phyloP scores from a whole-genome alignment of 2,797 vertebrate genomes.

The Aphelocoma californica region DNA sequence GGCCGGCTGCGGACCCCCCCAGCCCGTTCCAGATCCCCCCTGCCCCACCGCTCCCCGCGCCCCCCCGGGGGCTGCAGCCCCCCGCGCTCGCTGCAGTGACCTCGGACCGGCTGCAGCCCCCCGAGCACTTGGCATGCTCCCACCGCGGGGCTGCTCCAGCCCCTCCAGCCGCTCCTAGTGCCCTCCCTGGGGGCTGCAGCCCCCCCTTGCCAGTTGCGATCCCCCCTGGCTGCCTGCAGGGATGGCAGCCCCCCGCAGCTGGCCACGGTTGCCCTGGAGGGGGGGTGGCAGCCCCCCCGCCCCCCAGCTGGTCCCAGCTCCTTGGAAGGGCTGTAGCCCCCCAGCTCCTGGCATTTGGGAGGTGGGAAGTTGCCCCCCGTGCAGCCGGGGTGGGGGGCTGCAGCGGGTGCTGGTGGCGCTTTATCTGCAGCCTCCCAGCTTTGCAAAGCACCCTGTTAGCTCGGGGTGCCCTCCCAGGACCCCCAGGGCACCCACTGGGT shows the following conservation, averaged over 20 bases:
- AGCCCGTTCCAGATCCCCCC: not conserved
- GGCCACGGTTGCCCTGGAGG: not conserved
- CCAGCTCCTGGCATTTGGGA: not conserved
- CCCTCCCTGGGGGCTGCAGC: not conserved
- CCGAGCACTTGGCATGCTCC: not conserved
- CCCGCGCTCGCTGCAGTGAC: not conserved
- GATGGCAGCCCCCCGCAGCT: not conserved
- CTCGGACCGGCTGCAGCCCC: not conserved
- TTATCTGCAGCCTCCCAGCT: not conserved
- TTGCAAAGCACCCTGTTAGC: accelerated
- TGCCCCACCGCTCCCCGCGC: accelerated
- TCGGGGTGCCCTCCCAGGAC: not conserved
- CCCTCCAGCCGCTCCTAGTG: not conserved
- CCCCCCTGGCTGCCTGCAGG: not conserved
- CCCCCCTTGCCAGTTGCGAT: accelerated
- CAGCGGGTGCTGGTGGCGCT: not conserved
- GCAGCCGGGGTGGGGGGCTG: not conserved
- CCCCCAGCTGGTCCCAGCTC: not conserved
- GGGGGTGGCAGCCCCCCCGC: not conserved
- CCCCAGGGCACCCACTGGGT: not conserved
- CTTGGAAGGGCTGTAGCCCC: not conserved
- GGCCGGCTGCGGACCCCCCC: not conserved
- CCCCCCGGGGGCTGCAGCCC: not conserved
- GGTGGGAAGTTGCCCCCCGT: not conserved
- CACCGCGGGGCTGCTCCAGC: not conserved